phyloP scores from a whole-genome alignment of 2,797 vertebrate genomes.

The Oryzias sinensis region DNA sequence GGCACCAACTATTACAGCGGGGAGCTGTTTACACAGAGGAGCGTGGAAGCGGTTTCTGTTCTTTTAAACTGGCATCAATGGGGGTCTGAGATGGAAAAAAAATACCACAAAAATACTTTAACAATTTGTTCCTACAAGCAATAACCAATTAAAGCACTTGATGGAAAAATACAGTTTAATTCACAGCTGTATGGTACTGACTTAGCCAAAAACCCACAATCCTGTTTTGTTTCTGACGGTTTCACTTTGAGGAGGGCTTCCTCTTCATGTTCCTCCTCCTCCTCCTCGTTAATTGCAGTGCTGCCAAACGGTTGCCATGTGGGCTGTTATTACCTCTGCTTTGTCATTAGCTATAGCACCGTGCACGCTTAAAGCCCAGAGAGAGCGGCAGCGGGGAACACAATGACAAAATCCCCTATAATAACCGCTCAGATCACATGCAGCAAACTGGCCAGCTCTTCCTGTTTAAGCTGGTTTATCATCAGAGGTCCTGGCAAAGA shows the following conservation, averaged over 20 bases:
- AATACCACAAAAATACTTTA: no score
- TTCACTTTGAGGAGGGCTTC: slow-evolving; percentile 40
- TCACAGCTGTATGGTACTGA: background rate
- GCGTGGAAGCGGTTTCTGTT: no score
- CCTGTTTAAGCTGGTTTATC: slow-evolving; percentile 10
- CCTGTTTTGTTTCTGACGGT: background rate
- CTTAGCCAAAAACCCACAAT: no score
- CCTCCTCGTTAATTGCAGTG: slow-evolving; percentile 63
- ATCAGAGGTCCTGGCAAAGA: slow-evolving; percentile 2
- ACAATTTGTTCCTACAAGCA: background rate
- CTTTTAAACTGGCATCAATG: background rate
- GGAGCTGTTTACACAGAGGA: slow-evolving; percentile 36
- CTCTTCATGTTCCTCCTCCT: slow-evolving; percentile 39
- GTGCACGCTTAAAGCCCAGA: slow-evolving; percentile 53
- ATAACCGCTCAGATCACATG: slow-evolving; percentile 50
- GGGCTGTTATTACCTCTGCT: slow-evolving; percentile 73
- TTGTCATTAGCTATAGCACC: slow-evolving; percentile 70
- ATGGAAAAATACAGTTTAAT: background rate
- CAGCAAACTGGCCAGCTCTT: slow-evolving; percentile 21
- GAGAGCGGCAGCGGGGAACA: slow-evolving; percentile 54
- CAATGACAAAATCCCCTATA: slow-evolving; percentile 66
- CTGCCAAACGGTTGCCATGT: slow-evolving; percentile 59
- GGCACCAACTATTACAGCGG: slow-evolving; percentile 51
- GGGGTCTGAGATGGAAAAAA: slow-evolving; percentile 11
- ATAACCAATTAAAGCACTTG: no score